Base-by-base conservation (phyloP, 2,113 vertebrate genomes). In the Sorex araneus region DNA sequence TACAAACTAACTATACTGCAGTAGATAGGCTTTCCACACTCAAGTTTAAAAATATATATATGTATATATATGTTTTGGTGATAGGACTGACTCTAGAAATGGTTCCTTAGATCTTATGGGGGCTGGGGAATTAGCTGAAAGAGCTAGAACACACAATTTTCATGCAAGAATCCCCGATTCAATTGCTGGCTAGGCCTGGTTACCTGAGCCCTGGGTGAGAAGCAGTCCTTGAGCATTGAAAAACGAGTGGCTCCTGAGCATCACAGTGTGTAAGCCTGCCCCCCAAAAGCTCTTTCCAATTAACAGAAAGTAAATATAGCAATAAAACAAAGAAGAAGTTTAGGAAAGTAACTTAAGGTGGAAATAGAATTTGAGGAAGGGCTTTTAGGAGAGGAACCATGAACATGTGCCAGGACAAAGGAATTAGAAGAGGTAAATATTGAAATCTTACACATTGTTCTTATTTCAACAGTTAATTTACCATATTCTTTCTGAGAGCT, bases 391-490 rank as follows among this genome's bases (percentile, higher is more conserved):
- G 19, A 81, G 30, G 25, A 84, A 96, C 86, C 40, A 19, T 80
- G 50, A 90, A 32, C 32, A n/a, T 67, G 76, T 77, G 36, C 60
- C 32, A 93, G 94, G 47, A 94, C 60, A 89, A 96, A 75, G 13
- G 40, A 57, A 34, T 80, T 12, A 84, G 15, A 19, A 82, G 30
- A 88, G 9, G 57, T 36, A 71, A 23, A 88, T 25, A 79, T 0
- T 83, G 63, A 91, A 94, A 95, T 91, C 79, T 75, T 82, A 83
- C 36, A 78, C 4, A 27, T 82, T 27, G 81, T 96, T 94, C 71
- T 95, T 90, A 82, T 25, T 36, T 40, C 34, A 88, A 73, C 34
- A 79, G 63, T 57, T 92, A 91, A 88, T 89, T 94, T 92, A 93
- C 92, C 32, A 82, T 93, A 93, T 69, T 47, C 47, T 92, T 84